These are phyloP conservation scores for Mionectes olivaceus DNA, from an alignment of 2,797 vertebrate species.

Conservation along the genomic window DNA sequence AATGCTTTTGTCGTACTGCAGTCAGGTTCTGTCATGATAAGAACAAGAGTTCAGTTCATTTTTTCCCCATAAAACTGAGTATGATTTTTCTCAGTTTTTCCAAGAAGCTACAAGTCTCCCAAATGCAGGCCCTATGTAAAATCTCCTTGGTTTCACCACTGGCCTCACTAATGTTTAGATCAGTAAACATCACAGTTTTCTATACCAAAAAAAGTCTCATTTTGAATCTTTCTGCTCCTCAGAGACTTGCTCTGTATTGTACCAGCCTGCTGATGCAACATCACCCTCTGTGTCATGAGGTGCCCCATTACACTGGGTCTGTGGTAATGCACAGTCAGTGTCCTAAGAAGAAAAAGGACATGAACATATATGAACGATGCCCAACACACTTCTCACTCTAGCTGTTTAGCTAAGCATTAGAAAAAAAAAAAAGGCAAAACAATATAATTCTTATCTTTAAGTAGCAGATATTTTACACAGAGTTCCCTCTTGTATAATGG, in stretches of 20 bases:
- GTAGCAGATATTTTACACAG: neutral
- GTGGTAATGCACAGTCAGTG: neutral
- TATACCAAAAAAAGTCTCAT: neutral
- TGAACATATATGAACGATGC: neutral
- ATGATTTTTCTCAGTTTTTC: neutral
- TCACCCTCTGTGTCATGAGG: neutral
- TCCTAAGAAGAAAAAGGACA: neutral
- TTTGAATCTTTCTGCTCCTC: neutral
- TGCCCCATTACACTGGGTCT: neutral
- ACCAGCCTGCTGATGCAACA: neutral
- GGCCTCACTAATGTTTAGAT: neutral
- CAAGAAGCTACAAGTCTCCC: neutral
- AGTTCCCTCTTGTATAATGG: rapidly evolving
- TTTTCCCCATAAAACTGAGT: neutral
- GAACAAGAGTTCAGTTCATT: neutral
- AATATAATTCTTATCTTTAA: neutral
- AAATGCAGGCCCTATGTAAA: neutral
- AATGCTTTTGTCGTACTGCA: neutral
- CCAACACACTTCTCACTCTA: neutral
- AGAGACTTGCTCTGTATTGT: neutral
- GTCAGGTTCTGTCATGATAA: neutral
- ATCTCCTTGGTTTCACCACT: neutral
- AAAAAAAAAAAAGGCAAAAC: neutral
- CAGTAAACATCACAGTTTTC: neutral
- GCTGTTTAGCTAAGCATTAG: neutral